These are phyloP conservation scores for Hiodon alosoides DNA, from an alignment of 2,113 vertebrate genomes.

Conservation along the genomic window DNA sequence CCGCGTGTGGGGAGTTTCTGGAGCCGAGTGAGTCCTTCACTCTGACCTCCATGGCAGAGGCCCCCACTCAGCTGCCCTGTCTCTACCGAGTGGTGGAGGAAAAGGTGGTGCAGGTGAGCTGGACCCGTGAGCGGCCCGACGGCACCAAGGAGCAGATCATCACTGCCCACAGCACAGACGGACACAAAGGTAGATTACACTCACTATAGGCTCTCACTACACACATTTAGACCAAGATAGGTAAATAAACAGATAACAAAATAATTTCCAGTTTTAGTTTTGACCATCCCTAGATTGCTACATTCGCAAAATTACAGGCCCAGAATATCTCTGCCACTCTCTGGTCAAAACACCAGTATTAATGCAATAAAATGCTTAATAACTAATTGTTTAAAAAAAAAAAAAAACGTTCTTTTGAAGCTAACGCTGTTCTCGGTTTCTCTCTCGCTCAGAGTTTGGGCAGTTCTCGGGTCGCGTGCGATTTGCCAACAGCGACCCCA, in stretches of 20 bases:
- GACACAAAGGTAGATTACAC: background rate
- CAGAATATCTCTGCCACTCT: too few relatives aligned
- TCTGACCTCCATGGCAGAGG: constrained; percentile 7
- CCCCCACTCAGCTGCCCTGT: constrained; percentile 18
- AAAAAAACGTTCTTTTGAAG: background rate
- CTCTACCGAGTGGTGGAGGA: background rate
- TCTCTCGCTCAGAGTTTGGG: constrained; percentile 47
- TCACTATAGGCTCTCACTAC: background rate
- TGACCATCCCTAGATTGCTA: too few relatives aligned
- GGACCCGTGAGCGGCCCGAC: background rate
- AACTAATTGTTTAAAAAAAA: too few relatives aligned
- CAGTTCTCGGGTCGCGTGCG: constrained; percentile 47
- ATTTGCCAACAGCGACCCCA: constrained; percentile 51
- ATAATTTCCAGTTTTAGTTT: too few relatives aligned
- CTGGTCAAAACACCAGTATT: too few relatives aligned
- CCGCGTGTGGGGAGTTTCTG: background rate
- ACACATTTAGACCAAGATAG: too few relatives aligned
- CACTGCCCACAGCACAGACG: constrained; percentile 17
- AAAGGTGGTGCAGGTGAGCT: constrained; percentile 24
- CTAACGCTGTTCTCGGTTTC: background rate
- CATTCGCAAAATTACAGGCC: too few relatives aligned
- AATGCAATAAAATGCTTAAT: too few relatives aligned
- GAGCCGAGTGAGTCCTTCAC: constrained; percentile 2
- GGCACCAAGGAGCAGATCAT: constrained; percentile 18
- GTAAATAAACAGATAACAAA: too few relatives aligned